Evolutionary conservation across 2,888 invertebrate genomes (phyloP), one percentile per base, ranked within the genome.

Genomic region (Himalopsyche tibetana): DNA sequence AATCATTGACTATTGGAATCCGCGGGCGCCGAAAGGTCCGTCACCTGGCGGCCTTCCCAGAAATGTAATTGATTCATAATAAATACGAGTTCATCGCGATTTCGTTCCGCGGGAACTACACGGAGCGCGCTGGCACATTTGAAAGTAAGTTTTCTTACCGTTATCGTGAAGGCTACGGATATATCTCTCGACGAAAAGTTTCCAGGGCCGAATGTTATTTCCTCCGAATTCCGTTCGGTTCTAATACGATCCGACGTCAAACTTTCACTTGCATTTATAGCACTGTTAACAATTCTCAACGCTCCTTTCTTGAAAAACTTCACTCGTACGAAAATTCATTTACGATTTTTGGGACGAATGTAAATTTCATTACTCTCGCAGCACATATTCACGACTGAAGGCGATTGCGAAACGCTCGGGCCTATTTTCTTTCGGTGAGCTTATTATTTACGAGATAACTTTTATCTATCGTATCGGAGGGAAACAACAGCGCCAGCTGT

Each of bases 141-240:
- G 85, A 85, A 85, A 85, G 85, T 85, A 82, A 82, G 17, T 82
- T 83, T 84, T 51, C 86, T 86, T 80, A 86, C 86, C 84, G 83
- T 51, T 63, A 28, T 83, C 69, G 81, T 83, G 79, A 45, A 42
- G 42, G 81, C 63, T 63, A 63, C 63, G 9, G 6, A 63, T 63
- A 63, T 36, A 81, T 81, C 63, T 86, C 69, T 81, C 69, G 69
- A 69, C 81, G 74, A 83, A 74, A 82, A 82, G 82, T 79, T 28
- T 40, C 51, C 45, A 79, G 17, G 51, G n/a, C 40, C 40, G 81
- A 63, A 69, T 80, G 69, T 81, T 45, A 42, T 45, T 63, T 81
- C 81, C 82, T 38, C 45, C 55, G 81, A 86, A 83, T 86, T 86
- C 83, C 83, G 83, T 83, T 55, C 45, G 82, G 45, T 83, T 19